phyloP scores from a whole-genome alignment of 2,113 vertebrate species.

The Hepsetus odoe region DNA sequence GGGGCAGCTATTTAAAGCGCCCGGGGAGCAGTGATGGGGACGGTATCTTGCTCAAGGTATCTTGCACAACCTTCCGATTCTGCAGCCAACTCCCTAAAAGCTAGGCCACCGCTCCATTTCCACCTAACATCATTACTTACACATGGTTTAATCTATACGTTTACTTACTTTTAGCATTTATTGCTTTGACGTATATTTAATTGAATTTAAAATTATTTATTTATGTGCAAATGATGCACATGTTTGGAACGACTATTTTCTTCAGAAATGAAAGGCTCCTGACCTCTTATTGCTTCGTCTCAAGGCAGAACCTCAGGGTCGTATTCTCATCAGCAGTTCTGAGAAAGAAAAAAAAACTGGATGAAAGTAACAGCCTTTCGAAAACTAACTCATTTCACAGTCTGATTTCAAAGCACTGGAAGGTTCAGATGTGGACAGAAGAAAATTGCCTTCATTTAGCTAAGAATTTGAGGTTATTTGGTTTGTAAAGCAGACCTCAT shows the following conservation, averaged over 20 bases:
- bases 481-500: constrained; percentile 22
- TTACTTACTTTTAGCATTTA: no score
- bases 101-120: no score
- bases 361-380: neutral
- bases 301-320: neutral
- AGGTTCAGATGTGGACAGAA: constrained; percentile 18
- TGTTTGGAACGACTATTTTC: no score
- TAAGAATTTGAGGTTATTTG: constrained; percentile 31
- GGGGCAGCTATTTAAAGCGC: no score
- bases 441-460: constrained; percentile 31
- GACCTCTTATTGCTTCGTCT: neutral
- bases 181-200: no score
- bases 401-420: constrained; percentile 17
- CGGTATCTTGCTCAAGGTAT: no score
- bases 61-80: no score
- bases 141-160: no score
- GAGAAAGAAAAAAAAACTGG: neutral
- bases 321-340: neutral
- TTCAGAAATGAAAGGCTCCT: no score
- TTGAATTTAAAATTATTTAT: neutral
- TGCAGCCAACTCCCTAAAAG: no score
- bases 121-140: no score
- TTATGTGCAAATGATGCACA: neutral
- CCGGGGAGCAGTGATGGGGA: no score
- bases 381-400: neutral